Base-by-base conservation (phyloP, 2,113 vertebrate genomes). In the Nicator chloris region DNA sequence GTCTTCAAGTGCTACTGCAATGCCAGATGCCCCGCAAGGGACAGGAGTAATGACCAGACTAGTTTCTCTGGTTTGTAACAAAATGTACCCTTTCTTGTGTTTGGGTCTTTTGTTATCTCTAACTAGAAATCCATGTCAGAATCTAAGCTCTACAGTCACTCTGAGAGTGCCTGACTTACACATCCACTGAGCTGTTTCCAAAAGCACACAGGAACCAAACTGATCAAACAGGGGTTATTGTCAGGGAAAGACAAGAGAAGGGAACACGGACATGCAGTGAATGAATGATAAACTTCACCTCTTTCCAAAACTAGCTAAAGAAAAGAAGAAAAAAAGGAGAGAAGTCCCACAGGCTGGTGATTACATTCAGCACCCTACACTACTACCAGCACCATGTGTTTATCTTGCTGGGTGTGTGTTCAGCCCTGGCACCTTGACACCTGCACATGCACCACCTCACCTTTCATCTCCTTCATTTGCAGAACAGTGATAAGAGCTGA, bases 401-500 rank as follows among this genome's bases (percentile, higher is more conserved):
- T 37, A 44, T 47, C 7, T 26, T 26, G 2, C 9, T 33, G n/a
- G 10, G 30, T 20, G 8, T 10, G 11, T 33, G 63, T 47, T 73
- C 40, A 86, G 42, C 73, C 86, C 69, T 3, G 19, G 35, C 81
- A 92, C 72, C 81, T 90, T 26, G 0, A 60, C 63, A 56, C n/a
- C 30, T 23, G 59, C 60, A 80, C 65, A 42, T n/a, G 80, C 65
- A 88, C 22, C 66, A 45, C 33, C 97, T 95, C 87, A 99, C 99
- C 99, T 84, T 98, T 98, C 77, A 99, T 98, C 71, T 98, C 99
- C 95, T 99, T 99, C 96, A 99, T 99, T 89, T 99, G 99, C 88
- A 99, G 96, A 60, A 98, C 98, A 11, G 98, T 99, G 93, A 99
- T 99, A 85, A 99, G 98, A 0, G 98, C 98, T 7, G 99, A 99